Base-by-base conservation (phyloP, 2,113 vertebrate species). In the Hyaena hyaena region DNA sequence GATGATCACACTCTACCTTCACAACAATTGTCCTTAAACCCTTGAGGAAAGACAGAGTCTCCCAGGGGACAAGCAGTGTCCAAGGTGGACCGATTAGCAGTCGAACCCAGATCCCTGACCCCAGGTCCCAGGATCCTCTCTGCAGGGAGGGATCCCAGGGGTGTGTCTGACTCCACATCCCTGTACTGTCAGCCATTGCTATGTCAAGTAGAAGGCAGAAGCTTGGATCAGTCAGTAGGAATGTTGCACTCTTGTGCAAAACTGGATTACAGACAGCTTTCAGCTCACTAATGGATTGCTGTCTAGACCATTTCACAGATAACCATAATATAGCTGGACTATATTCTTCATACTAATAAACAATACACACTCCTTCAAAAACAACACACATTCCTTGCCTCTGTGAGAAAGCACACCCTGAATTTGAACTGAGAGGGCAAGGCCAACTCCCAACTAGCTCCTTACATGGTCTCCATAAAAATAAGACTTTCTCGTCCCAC, bases 81-180 rank as follows among this genome's bases (percentile, higher is more conserved):
- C 35, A 12, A n/a, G 14, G 35, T 39, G n/a, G 45, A 33, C 28
- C 15, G 35, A 10, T 15, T 23, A 43, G 45, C 45, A 31, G 17
- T 0, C 26, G 50, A 77, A n/a, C 5, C 33, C 4, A 4, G 58
- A 50, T 24, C 31, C 24, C 66, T 50, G 26, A 39, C 10, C n/a
- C 17, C 53, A 23, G 16, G 63, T 17, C 12, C 76, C 80, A 45
- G 74, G 50, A 73, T 63, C 12, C 17, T 6, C n/a, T 33, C 16
- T 31, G 10, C 1, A 1, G 53, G n/a, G 19, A 8, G 0, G 55
- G 10, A 2, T 1, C 0, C 31, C 2, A 0, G 28, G 55, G 76
- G 3, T 2, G 0, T 45, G 11, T 66, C 82, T 45, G 79, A 45
- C 24, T 33, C 80, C 35, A 5, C 10, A 3, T 28, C 53, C 50